Base-by-base conservation (phyloP, 2,113 vertebrate species). In the Rhynchomys soricoides region DNA sequence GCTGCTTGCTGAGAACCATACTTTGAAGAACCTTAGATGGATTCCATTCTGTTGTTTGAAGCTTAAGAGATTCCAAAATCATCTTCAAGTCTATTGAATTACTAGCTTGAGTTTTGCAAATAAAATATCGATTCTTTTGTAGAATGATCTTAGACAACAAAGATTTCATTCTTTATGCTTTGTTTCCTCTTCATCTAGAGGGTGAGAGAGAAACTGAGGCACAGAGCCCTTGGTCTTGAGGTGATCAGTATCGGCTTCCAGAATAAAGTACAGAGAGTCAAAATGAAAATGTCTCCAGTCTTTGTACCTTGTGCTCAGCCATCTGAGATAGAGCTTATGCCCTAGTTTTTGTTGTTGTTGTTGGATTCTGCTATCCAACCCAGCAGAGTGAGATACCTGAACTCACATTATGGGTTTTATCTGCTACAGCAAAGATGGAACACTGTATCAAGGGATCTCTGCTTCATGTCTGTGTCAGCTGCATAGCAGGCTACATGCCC, bases 201-300 rank as follows among this genome's bases (percentile, higher is more conserved):
- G 24, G 19, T 4, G 78, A 96, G 83, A 93, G 43, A 75, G 71
- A 93, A 94, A 91, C 82, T n/a, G 86, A 97, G 88, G n/a, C 82
- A 21, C 81, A 52, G 86, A 50, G 43, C 21, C 71, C 82, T 37
- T 24, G n/a, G 82, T 92, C 50, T 93, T 50, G 26, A n/a, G 45
- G 50, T 43, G 26, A 78, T 37, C 17, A 1, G 26, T 43, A 86
- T 50, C 74, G 52, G 48, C 62, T 89, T 52, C 24, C 43, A 68
- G 89, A 87, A 70, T 52, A 62, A 59, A 86, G 45, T 4, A 7
- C 57, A 81, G 64, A 52, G 34, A 75, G 29, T 4, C 55, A 40
- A 59, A 71, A 40, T 40, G 68, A n/a, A n/a, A 82, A 71, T 31
- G 21, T 15, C 81, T 55, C 68, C 96, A 79, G 81, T 29, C 10